Base-by-base conservation (phyloP, 2,888 invertebrate genomes). In the Taphrorychus bicolor region DNA sequence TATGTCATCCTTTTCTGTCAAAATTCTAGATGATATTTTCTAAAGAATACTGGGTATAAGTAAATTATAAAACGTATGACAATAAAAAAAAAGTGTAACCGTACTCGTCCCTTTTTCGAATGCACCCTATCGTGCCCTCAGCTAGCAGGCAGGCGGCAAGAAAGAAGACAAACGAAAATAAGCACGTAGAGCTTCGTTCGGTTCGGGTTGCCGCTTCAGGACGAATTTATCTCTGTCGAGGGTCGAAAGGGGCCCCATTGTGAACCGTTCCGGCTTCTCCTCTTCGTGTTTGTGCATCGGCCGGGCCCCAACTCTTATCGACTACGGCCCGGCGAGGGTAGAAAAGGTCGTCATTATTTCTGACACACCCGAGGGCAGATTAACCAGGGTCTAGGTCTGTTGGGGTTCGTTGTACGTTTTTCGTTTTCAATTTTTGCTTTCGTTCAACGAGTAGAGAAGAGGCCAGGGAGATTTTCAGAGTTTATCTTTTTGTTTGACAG, bases 351-450 rank as follows among this genome's bases (percentile, higher is more conserved):
- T 48, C 59, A 48, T 60, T 60, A 61, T 66, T 57, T 48, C 57
- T 63, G 57, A 63, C 63, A 56, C 57, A 63, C 63, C 56, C 57
- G 57, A 57, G 71, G 72, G 65, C 66, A 67, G 69, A 72, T 73
- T 73, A 73, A 70, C 72, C 72, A 45, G 71, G 73, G 73, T 73
- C 73, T 70, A 70, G 73, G 72, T 21, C 57, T 57, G 21, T 51
- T 51, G 19, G 51, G 22, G 19, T 51, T 16, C 45, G 45, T 45
- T 16, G 45, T 14, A 14, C 17, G 11, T 11, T 45, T 14, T 45
- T 16, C 14, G 45, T 45, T 45, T 3, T 45, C 45, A 16, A 14
- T 45, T 45, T n/a, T n/a, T n/a, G n/a, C n/a, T n/a, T n/a, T n/a
- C n/a, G n/a, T n/a, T n/a, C n/a, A n/a, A n/a, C n/a, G n/a, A n/a